Conservation (phyloP, 2,888 invertebrate genomes). For the Agrotis puta region DNA sequence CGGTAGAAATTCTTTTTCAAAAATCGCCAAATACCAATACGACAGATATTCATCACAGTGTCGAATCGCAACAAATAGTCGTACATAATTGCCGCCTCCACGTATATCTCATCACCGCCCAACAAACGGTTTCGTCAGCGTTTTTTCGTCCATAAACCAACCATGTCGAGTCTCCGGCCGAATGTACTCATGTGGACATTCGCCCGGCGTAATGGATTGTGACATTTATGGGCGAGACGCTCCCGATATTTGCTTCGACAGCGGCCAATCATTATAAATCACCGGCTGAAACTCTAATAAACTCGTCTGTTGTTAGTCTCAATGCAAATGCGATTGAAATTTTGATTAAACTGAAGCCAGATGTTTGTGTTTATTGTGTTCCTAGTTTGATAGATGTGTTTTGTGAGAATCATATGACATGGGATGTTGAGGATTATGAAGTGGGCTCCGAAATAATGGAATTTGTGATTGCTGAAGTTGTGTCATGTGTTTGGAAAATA, state of each 20-base stretch:
- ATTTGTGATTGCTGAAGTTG: background rate
- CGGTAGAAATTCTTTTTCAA: constrained; percentile 12
- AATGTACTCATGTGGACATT: constrained; percentile 69
- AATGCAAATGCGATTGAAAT: constrained; percentile 68
- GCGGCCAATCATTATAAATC: constrained; percentile 70
- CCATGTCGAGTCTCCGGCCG: constrained; percentile 60
- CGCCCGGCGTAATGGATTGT: constrained; percentile 66
- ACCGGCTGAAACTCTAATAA: constrained; percentile 64
- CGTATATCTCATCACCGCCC: constrained; percentile 59
- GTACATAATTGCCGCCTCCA: constrained; percentile 50
- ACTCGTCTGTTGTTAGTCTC: constrained; percentile 67
- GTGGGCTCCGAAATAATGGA: background rate
- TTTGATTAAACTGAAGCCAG: constrained; percentile 62
- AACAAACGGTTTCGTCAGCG: constrained; percentile 66
- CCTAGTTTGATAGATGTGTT: constrained; percentile 43
- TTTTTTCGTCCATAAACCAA: constrained; percentile 68
- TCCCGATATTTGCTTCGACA: constrained; percentile 69
- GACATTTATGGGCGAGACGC: constrained; percentile 69
- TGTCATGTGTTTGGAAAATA: too few species aligned
- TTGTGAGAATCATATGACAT: constrained; percentile 17
- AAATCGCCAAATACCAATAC: constrained; percentile 28
- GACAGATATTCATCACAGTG: constrained; percentile 42
- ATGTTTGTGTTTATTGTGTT: constrained; percentile 53
- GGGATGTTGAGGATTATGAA: constrained; percentile 12
- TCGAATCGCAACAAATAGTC: constrained; percentile 54